These are phyloP conservation scores for Parapristionchus giblindavisi DNA, from an alignment of 2,888 invertebrate species.

Conservation along the genomic window DNA sequence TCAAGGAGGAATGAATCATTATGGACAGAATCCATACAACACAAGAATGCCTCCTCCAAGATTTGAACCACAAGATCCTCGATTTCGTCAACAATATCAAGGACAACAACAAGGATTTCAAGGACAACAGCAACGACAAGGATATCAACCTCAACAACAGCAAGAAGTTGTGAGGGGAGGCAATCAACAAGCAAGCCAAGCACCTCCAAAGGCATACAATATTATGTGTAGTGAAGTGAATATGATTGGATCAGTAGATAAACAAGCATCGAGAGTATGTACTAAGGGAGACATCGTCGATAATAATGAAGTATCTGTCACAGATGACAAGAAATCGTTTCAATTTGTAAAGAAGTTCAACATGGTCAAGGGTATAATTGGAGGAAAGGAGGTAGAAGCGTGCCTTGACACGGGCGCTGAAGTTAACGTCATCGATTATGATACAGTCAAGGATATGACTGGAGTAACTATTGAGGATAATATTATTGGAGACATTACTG, in stretches of 20 bases:
- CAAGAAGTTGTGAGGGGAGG: too few species aligned
- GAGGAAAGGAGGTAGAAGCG: neutral
- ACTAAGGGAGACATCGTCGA: neutral
- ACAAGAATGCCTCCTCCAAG: too few species aligned
- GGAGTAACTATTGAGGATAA: neutral
- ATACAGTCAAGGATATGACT: neutral
- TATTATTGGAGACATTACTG: neutral
- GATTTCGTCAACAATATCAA: too few species aligned
- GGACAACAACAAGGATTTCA: too few species aligned
- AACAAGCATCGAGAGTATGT: neutral
- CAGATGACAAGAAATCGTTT: neutral
- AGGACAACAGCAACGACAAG: too few species aligned
- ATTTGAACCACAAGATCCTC: too few species aligned
- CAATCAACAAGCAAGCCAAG: too few species aligned
- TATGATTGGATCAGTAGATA: neutral
- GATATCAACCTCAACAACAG: too few species aligned
- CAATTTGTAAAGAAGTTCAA: neutral
- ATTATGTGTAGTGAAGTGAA: neutral
- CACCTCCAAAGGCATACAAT: too few species aligned
- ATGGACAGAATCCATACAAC: too few species aligned
- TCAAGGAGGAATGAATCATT: too few species aligned
- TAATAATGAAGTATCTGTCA: neutral
- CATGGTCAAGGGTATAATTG: neutral
- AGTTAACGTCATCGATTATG: neutral
- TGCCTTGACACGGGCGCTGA: slow-evolving; percentile 9